Conservation (phyloP, 1,140 invertebrate species). For the Panagrolaimus sp. region DNA sequence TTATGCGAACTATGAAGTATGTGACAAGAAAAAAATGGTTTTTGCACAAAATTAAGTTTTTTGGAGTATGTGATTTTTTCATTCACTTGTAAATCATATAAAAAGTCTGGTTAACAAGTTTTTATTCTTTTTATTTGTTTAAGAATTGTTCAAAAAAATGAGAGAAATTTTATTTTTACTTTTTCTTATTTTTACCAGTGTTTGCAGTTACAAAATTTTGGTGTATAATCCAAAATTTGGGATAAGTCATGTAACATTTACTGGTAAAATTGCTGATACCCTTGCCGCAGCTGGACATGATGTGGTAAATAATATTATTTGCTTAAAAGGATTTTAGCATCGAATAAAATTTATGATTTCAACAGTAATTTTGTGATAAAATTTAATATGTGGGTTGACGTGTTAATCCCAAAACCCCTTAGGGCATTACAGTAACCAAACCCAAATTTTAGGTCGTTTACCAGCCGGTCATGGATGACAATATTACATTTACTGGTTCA, state of each 20-base stretch:
- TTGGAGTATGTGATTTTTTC: no score
- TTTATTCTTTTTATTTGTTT: no score
- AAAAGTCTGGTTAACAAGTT: no score
- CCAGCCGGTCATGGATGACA: conserved; percentile 6
- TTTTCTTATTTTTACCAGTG: no score
- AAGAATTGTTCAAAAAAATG: no score
- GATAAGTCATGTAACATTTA: conserved; percentile 23
- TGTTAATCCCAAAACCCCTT: not conserved
- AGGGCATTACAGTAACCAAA: not conserved
- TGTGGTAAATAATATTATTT: conserved; percentile 6
- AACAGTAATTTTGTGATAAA: not conserved
- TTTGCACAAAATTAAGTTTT: no score
- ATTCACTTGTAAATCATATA: no score
- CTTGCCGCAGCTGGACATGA: conserved; percentile 16
- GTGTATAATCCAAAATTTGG: conserved; percentile 30
- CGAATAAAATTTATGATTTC: not conserved
- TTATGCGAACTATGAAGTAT: no score
- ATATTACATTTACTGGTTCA: not conserved
- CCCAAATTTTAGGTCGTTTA: conserved; percentile 7
- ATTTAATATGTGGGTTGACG: not conserved
- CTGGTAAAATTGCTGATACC: conserved; percentile 22
- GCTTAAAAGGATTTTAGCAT: not conserved
- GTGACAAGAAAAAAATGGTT: no score
- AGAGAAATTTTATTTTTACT: no score
- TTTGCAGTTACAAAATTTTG: conserved; percentile 20